Conservation (phyloP, 2,113 vertebrate genomes). For the Polypterus bichir region DNA sequence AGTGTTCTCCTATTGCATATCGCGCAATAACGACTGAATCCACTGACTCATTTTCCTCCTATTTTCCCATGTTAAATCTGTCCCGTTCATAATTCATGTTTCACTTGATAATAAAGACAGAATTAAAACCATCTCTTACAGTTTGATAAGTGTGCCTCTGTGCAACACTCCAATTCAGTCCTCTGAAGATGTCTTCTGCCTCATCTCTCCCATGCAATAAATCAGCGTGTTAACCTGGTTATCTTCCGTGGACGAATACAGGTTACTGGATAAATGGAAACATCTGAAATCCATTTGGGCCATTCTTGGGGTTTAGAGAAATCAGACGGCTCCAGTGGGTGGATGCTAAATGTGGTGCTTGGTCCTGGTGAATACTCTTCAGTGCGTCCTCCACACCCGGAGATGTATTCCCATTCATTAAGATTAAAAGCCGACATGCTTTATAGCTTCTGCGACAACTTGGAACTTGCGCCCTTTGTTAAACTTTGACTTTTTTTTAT, state of each 20-base stretch:
- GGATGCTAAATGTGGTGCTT: not conserved
- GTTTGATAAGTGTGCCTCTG: not conserved
- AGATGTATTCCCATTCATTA: no score
- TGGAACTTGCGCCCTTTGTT: no score
- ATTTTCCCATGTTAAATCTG: not conserved
- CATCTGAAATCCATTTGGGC: not conserved
- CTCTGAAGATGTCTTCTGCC: not conserved
- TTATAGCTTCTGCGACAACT: no score
- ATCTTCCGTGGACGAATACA: not conserved
- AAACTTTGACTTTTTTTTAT: no score
- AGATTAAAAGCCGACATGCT: no score
- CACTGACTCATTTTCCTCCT: not conserved
- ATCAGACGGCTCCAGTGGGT: not conserved
- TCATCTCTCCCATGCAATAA: slow-evolving; percentile 2
- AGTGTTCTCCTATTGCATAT: not conserved
- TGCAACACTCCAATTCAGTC: not conserved
- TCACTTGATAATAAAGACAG: not conserved
- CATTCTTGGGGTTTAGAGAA: slow-evolving; percentile 1
- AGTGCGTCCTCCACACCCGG: no score
- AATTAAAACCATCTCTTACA: not conserved
- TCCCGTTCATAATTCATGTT: not conserved
- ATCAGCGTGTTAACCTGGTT: not conserved
- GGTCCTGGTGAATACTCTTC: not conserved
- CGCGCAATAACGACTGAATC: not conserved
- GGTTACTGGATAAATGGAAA: not conserved